phyloP scores from a whole-genome alignment of 2,113 vertebrate genomes.

The Petrocephalus zakoni region DNA sequence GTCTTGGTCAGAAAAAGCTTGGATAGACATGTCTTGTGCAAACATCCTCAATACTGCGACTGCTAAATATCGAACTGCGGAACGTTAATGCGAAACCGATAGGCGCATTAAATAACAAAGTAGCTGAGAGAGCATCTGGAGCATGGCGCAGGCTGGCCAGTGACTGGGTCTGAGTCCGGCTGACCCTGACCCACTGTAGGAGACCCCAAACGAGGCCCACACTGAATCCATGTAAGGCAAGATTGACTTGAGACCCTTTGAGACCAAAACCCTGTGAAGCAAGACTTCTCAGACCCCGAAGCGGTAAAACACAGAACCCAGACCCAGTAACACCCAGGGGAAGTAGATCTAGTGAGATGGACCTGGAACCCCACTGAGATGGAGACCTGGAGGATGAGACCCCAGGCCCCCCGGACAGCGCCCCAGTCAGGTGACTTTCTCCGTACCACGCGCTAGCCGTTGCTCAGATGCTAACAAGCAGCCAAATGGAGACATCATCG shows the following conservation, averaged over 20 bases:
- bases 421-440: background rate
- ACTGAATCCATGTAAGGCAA: background rate
- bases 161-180: background rate
- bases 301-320: background rate
- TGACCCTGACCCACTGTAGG: background rate
- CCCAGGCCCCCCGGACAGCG: background rate
- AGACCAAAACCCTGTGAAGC: background rate
- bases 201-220: background rate
- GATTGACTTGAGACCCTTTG: background rate
- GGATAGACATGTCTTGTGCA: background rate
- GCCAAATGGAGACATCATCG: constrained; percentile 29
- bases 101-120: background rate
- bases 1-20: background rate
- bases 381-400: background rate
- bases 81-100: background rate
- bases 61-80: background rate
- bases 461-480: constrained; percentile 53
- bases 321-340: background rate
- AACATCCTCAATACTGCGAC: background rate
- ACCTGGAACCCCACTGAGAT: background rate
- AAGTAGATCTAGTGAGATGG: background rate
- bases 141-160: background rate
- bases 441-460: background rate
- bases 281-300: background rate
- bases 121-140: background rate